Evolutionary conservation across 2,113 vertebrate genomes (phyloP).

Genomic region (Perognathus longimembris): DNA sequence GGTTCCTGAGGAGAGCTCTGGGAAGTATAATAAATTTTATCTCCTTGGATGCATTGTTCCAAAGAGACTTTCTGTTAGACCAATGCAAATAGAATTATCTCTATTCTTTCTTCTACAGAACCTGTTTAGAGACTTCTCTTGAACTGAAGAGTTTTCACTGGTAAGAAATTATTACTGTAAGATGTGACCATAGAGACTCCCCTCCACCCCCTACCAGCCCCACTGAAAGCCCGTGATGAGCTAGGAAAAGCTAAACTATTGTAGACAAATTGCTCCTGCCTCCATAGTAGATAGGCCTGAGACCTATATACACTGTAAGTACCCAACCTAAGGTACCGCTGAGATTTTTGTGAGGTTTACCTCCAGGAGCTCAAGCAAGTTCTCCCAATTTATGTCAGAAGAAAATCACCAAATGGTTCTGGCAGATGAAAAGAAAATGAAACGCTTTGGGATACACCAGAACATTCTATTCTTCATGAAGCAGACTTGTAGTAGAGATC

Average conservation of each 20-base stretch:
- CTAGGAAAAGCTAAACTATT: background rate
- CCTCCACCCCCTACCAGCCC: background rate
- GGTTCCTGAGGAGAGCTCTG: background rate
- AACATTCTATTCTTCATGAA: background rate
- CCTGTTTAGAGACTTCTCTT: background rate
- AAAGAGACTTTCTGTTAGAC: background rate
- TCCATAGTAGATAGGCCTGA: background rate
- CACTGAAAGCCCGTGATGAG: background rate
- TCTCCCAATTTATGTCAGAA: background rate
- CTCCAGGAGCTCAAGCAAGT: background rate
- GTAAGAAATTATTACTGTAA: background rate
- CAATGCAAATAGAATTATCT: background rate
- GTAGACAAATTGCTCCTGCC: background rate
- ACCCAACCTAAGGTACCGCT: background rate
- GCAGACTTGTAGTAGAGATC: background rate
- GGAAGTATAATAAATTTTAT: background rate
- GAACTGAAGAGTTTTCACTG: background rate
- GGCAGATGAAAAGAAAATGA: background rate
- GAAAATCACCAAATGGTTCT: background rate
- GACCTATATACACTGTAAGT: background rate
- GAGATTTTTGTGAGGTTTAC: background rate
- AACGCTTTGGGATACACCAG: background rate
- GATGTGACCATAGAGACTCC: background rate
- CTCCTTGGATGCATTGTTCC: background rate
- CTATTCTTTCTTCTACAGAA: background rate